Percentiles rank a stretch among this genome's conserved stretches.
phyloP scores from a whole-genome alignment of 2,797 vertebrate species.

The Acanthurus tractus region DNA sequence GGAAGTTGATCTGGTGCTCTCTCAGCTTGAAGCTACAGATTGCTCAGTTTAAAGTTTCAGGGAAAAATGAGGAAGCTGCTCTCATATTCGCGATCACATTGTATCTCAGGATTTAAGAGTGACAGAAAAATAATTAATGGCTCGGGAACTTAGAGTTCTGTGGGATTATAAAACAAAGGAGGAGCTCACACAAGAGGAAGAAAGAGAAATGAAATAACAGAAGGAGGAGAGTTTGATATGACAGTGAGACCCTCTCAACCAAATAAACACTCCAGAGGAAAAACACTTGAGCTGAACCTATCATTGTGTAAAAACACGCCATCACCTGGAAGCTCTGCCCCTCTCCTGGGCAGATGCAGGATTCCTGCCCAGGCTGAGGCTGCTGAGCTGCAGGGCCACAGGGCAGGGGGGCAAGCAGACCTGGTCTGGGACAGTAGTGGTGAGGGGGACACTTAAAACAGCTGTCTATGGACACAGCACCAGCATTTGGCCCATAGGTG shows the following conservation, averaged over 20 bases:
- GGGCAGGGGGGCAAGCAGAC: conserved; percentile 82
- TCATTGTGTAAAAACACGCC: background rate
- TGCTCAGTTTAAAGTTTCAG: conserved; percentile 63
- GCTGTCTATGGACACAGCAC: conserved; percentile 45
- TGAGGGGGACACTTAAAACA: conserved; percentile 88
- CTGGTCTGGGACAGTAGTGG: conserved; percentile 87
- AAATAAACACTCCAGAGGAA: background rate
- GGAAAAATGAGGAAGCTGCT: conserved; percentile 38
- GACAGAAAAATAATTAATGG: conserved; percentile 7
- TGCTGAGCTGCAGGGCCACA: conserved; percentile 89
- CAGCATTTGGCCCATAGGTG: conserved; percentile 82
- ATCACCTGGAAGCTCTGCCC: conserved; percentile 91
- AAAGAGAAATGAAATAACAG: background rate
- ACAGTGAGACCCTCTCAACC: background rate
- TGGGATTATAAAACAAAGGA: conserved; percentile 10
- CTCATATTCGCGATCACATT: conserved; percentile 2
- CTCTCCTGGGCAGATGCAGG: conserved; percentile 83
- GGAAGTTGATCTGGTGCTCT: conserved; percentile 67
- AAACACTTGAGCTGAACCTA: background rate
- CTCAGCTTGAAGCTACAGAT: conserved; percentile 71
- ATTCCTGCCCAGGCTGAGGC: conserved; percentile 85
- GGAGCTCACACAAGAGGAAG: background rate
- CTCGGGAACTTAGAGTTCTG: conserved; percentile 1
- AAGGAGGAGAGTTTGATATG: background rate
- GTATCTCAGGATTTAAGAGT: background rate